Conservation (phyloP, 2,888 invertebrate genomes). For the Drosophila anceps region DNA sequence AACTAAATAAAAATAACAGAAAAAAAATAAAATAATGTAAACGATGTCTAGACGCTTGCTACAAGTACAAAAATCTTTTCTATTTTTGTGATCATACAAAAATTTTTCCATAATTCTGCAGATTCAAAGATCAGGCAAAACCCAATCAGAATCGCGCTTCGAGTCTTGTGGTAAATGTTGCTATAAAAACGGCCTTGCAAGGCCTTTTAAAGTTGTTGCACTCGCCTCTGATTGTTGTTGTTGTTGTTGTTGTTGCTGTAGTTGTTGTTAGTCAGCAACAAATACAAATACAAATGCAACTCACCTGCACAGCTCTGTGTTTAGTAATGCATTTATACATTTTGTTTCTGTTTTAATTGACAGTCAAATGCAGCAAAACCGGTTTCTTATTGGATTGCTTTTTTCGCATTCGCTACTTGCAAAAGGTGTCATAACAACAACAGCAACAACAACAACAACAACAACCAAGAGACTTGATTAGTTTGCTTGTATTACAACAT, state of each 20-base stretch:
- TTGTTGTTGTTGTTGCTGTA: conserved; percentile 25
- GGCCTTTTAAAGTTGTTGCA: conserved; percentile 83
- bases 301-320: conserved; percentile 40
- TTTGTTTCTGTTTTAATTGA: conserved; percentile 61
- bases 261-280: conserved; percentile 40
- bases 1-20: background rate
- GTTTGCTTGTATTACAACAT: conserved; percentile 66
- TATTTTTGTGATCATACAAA: conserved; percentile 58
- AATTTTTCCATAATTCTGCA: conserved; percentile 47
- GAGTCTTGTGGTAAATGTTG: conserved; percentile 42
- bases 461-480: conserved; percentile 41
- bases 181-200: conserved; percentile 81
- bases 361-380: conserved; percentile 68
- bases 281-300: conserved; percentile 31
- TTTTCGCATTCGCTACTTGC: conserved; percentile 65
- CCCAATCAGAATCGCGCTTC: conserved; percentile 17
- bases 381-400: conserved; percentile 54
- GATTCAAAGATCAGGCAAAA: conserved; percentile 21
- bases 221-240: conserved; percentile 47
- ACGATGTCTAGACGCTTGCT: conserved; percentile 17
- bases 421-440: conserved; percentile 69
- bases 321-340: conserved; percentile 46
- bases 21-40: background rate
- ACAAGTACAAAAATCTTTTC: conserved; percentile 24
- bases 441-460: conserved; percentile 29